Evolutionary conservation across 2,797 vertebrate genomes (phyloP).

Genomic region (Lagorchestes hirsutus): DNA sequence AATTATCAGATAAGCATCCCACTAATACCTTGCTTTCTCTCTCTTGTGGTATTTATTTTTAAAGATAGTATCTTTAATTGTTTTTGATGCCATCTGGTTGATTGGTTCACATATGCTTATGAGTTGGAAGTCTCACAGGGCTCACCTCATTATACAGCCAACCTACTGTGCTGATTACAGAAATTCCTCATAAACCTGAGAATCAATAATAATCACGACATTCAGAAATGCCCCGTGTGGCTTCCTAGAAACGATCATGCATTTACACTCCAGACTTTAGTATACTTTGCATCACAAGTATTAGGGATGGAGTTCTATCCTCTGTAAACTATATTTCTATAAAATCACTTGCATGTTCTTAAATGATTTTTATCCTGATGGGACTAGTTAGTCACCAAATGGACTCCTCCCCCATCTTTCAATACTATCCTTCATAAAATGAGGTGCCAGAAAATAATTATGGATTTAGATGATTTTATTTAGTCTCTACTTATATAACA

Average conservation of each 20-base stretch:
- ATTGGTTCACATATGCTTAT: constrained; percentile 71
- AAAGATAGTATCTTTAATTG: constrained; percentile 65
- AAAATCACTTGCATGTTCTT: neutral
- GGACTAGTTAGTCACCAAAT: neutral
- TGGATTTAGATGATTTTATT: neutral
- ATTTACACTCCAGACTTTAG: neutral
- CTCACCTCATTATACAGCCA: constrained; percentile 76
- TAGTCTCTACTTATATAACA: neutral
- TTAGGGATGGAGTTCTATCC: neutral
- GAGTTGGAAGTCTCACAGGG: constrained; percentile 69
- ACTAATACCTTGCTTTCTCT: constrained; percentile 43
- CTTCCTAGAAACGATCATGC: constrained; percentile 50
- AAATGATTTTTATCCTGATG: neutral
- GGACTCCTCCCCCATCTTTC: neutral
- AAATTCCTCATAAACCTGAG: constrained; percentile 58
- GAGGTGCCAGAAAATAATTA: neutral
- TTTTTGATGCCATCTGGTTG: constrained; percentile 63
- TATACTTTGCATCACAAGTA: neutral
- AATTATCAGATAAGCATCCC: constrained; percentile 68
- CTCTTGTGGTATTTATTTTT: constrained; percentile 58
- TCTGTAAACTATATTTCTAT: neutral
- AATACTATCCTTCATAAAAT: neutral
- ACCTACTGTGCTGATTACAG: constrained; percentile 76
- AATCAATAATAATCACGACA: constrained; percentile 71
- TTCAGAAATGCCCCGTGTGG: constrained; percentile 15